A percentile compares a stretch with the other conserved stretches of the same genome.
phyloP scores from a whole-genome alignment of 2,797 vertebrate genomes.

The Dallia pectoralis region DNA sequence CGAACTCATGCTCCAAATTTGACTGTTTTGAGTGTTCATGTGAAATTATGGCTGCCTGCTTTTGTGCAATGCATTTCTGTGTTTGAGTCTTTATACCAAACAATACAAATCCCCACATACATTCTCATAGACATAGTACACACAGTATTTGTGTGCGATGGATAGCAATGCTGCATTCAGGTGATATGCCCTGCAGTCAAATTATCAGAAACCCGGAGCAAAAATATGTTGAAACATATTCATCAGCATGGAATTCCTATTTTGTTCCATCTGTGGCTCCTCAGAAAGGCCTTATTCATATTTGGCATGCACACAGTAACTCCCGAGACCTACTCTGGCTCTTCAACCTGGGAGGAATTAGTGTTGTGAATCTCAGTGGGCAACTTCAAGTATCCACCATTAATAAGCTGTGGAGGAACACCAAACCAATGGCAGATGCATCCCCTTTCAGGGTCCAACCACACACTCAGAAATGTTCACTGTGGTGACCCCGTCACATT shows the following conservation, averaged over 20 bases:
- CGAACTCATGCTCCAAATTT: constrained; percentile 19
- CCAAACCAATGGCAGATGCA: neutral
- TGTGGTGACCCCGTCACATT: no score
- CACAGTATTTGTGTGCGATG: constrained; percentile 64
- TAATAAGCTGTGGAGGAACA: neutral
- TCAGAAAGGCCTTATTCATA: neutral
- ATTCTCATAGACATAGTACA: no score
- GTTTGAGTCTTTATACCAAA: constrained; percentile 46
- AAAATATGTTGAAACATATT: neutral
- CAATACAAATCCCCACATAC: no score
- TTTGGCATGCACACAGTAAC: neutral
- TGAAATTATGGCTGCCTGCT: constrained; percentile 19
- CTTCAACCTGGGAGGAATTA: neutral
- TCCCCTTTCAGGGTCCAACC: neutral
- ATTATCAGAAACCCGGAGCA: neutral
- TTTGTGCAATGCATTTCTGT: constrained; percentile 30
- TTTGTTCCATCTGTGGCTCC: neutral
- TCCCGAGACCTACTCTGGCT: neutral
- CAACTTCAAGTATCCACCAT: neutral
- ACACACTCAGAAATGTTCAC: no score
- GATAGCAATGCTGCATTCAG: constrained; percentile 58
- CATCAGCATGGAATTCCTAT: neutral
- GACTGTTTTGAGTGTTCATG: constrained; percentile 4
- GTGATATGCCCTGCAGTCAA: constrained; percentile 35
- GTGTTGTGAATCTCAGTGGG: neutral